Conservation (phyloP, 37 sponge, comb jelly and placozoan species). For the Haliclona indistincta region DNA sequence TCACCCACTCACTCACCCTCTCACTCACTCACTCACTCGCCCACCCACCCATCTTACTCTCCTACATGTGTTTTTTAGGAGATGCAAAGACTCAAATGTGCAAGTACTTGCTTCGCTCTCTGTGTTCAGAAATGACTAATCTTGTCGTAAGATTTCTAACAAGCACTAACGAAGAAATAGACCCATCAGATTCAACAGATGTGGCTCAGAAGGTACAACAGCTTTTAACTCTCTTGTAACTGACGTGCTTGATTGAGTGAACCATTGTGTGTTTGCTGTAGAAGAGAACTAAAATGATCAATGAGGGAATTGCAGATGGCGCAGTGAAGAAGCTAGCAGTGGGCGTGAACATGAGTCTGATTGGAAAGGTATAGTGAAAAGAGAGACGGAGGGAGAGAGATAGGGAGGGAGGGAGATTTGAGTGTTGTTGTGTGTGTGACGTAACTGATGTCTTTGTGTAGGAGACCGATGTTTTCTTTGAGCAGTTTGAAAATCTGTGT, state of each 20-base stretch:
- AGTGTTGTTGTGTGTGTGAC: background rate
- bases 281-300: conserved; percentile 38
- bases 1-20: no score
- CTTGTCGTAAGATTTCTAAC: conserved; percentile 44
- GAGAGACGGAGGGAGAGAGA: no score
- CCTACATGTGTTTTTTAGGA: conserved; percentile 14
- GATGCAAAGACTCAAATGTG: conserved; percentile 42
- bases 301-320: conserved; percentile 36
- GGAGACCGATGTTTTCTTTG: conserved; percentile 62
- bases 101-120: conserved; percentile 65
- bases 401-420: no score
- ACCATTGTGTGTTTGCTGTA: conserved; percentile 1
- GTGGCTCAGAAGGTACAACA: no score
- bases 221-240: background rate
- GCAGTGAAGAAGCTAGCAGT: conserved; percentile 24
- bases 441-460: conserved; percentile 11
- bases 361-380: conserved; percentile 68
- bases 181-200: conserved; percentile 7
- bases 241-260: no score
- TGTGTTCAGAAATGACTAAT: conserved; percentile 65
- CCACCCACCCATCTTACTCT: background rate
- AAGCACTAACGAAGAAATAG: conserved; percentile 33
- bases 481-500: conserved; percentile 55
- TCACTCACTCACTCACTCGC: background rate
- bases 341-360: conserved; percentile 27